Evolutionary conservation across 2,888 invertebrate genomes (phyloP), one percentile per base, ranked within the genome.

Genomic region (Drosophila vallismaia): DNA sequence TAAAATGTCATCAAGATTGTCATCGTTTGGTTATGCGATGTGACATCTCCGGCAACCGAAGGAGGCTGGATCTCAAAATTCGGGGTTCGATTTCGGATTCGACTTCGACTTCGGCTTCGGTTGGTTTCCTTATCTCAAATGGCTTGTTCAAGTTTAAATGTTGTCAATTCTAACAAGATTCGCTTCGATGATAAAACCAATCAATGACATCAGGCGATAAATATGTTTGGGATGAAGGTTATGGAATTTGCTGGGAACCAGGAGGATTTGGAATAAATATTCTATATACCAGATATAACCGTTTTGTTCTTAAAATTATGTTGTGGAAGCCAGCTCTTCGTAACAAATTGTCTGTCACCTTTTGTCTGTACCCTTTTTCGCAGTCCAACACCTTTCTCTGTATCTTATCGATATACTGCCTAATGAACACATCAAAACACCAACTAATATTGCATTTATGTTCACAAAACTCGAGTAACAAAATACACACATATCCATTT

Each of bases 1-100:
- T 90, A 90, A 90, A 90, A 88, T 89, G 90, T 90, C 89, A 90
- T 89, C 88, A 83, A 90, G 90, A 90, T 90, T 89, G 88, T 88
- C 86, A 80, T 86, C 79, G 76, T 68, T 54, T 57, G 83, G 63
- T 75, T 77, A 85, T 85, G 60, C 74, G 77, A 79, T 76, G 84
- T 76, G 86, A 88, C 84, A 88, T 74, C 82, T 80, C 64, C 14
- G 69, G 73, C 73, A 76, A 79, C 82, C 57, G 72, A 54, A 70
- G 53, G 60, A 60, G 71, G 62, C 49, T 44, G 33, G 19, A 31
- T 36, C 63, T 31, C 10, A 4, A 10, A 10, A 24, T 19, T 24
- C 44, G 24, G 44, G 44, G 24, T 19, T 14, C 29, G 44, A 33
- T 5, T 28, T 49, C 28, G 26, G 14, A 19, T 44, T 31, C 4